Evolutionary conservation across 2,888 invertebrate genomes (phyloP).

Genomic region (Polymixis lichenea): DNA sequence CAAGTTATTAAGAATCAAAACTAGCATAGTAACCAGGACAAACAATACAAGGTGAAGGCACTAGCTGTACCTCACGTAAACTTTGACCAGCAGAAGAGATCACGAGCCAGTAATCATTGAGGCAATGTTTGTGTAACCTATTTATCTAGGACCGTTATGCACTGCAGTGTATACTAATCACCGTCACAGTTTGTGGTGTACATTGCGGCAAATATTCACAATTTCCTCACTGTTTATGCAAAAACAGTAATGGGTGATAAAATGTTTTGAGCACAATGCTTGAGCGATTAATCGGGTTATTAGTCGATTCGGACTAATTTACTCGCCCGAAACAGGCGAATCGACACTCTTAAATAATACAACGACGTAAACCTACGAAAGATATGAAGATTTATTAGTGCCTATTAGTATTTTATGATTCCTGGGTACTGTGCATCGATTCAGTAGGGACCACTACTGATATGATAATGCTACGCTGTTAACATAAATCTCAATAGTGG

Average conservation of each 20-base stretch:
- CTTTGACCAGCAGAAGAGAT: constrained; percentile 65
- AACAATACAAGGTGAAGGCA: constrained; percentile 14
- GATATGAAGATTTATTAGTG: constrained; percentile 55
- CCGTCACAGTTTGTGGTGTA: constrained; percentile 45
- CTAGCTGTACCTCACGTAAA: constrained; percentile 38
- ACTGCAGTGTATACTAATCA: constrained; percentile 62
- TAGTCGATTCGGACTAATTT: too few species aligned
- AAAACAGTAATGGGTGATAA: constrained; percentile 50
- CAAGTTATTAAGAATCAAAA: constrained; percentile 6
- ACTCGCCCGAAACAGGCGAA: too few species aligned
- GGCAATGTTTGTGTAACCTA: constrained; percentile 80
- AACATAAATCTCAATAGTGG: constrained; percentile 70
- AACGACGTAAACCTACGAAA: constrained; percentile 44
- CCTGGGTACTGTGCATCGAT: constrained; percentile 58
- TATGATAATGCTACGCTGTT: constrained; percentile 59
- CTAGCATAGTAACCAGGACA: background rate
- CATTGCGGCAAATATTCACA: constrained; percentile 45
- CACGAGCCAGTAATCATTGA: constrained; percentile 72
- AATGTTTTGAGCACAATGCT: constrained; percentile 29
- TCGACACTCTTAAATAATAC: too few species aligned
- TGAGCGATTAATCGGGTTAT: constrained; percentile 19
- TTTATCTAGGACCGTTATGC: constrained; percentile 72
- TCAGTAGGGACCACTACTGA: constrained; percentile 57
- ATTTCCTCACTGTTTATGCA: constrained; percentile 54
- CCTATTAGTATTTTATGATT: constrained; percentile 55